Conservation (phyloP, 2,113 vertebrate genomes). For the Zosterops borbonicus region DNA sequence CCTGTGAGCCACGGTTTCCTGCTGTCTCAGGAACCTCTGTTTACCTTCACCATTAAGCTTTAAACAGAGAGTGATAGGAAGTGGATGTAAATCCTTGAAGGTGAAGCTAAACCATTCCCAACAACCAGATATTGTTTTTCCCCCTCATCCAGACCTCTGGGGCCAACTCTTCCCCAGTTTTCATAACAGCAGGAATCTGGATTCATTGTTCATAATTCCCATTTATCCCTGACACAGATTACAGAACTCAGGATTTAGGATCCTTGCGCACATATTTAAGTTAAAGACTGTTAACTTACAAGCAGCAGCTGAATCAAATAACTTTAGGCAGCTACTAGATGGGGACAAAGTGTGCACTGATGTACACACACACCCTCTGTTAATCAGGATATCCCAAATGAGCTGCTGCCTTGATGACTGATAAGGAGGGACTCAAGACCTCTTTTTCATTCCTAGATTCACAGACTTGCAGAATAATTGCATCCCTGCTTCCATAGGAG, state of each 20-base stretch:
- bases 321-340: neutral
- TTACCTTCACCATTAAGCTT: neutral
- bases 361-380: neutral
- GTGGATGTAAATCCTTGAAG: neutral
- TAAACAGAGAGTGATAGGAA: neutral
- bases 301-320: neutral
- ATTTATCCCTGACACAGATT: neutral
- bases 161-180: neutral
- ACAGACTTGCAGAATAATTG: neutral
- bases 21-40: neutral
- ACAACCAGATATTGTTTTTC: neutral
- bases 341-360: neutral
- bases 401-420: neutral
- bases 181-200: neutral
- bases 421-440: neutral
- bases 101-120: neutral
- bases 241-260: neutral
- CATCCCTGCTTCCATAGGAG: neutral
- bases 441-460: slow-evolving; percentile 10
- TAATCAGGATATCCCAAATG: neutral
- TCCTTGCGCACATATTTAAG: neutral
- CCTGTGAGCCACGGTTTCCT: neutral
- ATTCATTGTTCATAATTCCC: neutral
- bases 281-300: neutral
- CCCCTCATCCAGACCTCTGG: neutral